Evolutionary conservation across 2,113 vertebrate genomes (phyloP), one percentile per base, ranked within the genome.

Genomic region (Artemisiospiza belli): DNA sequence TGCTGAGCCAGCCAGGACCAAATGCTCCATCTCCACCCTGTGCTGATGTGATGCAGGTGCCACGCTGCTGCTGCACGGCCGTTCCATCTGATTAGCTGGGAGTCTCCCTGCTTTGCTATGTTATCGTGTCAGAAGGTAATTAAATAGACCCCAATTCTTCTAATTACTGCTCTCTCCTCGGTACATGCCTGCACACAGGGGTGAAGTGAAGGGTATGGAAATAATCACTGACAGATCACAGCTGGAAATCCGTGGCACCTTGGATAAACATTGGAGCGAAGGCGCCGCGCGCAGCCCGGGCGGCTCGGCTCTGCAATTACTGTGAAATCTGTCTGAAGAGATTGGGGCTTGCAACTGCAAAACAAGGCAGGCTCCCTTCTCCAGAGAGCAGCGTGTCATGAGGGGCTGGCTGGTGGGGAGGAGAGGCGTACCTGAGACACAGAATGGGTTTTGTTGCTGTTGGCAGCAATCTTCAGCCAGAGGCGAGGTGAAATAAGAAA

Each of bases 71-170:
- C 92, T 93, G 49, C 9, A 0, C 73, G 70, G 94, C 93, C 1
- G 8, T 73, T 93, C 51, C 72, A 31, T 72, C 85, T 19, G 21
- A 43, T 95, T 95, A 87, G 92, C 89, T 35, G 80, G 66, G 70
- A 89, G 47, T 25, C 16, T 28, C 12, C 22, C 86, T 73, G 86
- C 73, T 91, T 87, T 76, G 0, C 52, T n/a, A 67, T 5, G 19
- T 77, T 85, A 35, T 15, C 5, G 0, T 92, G 93, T 95, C 91
- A 93, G 92, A 90, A 97, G 92, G 93, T 95, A 97, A 97, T 97
- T 97, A 97, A 97, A 96, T 92, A 96, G 95, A 92, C 88, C 95
- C 95, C 90, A 94, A 87, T 95, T 97, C 95, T 95, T 97, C 86
- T 97, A 97, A 97, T 97, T 97, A 96, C 93, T 83, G 87, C 89